A percentile compares a stretch with the other conserved stretches of the same genome.
Conservation (phyloP, 2,797 vertebrate species). For the Sebastes hopkinsi region DNA sequence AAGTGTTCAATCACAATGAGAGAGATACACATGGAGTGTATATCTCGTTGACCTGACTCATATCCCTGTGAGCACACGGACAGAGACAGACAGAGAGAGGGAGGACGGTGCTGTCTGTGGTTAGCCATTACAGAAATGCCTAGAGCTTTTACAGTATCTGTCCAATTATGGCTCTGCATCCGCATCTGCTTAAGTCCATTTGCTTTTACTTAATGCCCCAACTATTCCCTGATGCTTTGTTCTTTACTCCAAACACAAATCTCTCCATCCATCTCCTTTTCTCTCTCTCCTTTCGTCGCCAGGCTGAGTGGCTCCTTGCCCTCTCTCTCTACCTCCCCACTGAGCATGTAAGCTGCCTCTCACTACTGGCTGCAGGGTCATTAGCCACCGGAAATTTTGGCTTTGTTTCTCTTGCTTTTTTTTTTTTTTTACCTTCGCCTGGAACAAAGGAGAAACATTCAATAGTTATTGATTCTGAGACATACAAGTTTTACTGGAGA, state of each 20-base stretch:
- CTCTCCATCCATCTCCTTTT: conserved; percentile 25
- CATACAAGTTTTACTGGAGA: conserved; percentile 86
- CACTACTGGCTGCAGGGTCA: conserved; percentile 55
- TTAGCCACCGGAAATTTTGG: conserved; percentile 76
- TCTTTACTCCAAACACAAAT: conserved; percentile 65
- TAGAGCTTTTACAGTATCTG: conserved; percentile 62
- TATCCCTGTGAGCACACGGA: conserved; percentile 13
- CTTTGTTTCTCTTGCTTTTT: conserved; percentile 52
- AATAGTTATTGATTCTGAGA: conserved; percentile 86
- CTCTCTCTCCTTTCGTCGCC: conserved; percentile 28
- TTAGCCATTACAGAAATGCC: conserved; percentile 58
- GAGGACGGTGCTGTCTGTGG: conserved; percentile 39
- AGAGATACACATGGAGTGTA: conserved; percentile 7
- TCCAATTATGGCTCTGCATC: conserved; percentile 59
- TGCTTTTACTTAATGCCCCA: conserved; percentile 69
- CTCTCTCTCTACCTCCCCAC: conserved; percentile 23
- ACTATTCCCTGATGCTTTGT: conserved; percentile 68
- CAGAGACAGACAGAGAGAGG: conserved; percentile 25
- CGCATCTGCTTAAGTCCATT: conserved; percentile 66
- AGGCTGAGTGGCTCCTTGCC: conserved; percentile 53
- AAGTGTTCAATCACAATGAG: conserved; percentile 46
- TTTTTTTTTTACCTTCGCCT: conserved; percentile 36
- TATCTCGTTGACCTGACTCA: conserved; percentile 26
- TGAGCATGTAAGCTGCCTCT: conserved; percentile 59
- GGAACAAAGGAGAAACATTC: conserved; percentile 83